Evolutionary conservation across 2,888 invertebrate genomes (phyloP).

Genomic region (Oscheius sp.): DNA sequence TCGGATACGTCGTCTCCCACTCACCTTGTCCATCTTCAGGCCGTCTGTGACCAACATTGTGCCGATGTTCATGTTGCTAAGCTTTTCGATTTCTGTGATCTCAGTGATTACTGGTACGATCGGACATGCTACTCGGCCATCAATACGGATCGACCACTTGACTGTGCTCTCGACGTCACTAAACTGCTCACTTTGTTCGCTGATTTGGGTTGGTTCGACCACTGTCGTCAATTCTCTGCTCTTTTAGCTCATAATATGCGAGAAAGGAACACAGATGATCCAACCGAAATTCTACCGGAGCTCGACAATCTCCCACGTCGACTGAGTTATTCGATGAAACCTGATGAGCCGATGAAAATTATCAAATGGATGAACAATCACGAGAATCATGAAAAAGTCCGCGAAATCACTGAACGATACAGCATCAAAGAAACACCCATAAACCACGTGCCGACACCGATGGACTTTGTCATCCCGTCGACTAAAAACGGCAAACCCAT

Average conservation of each 20-base stretch:
- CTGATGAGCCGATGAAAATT: constrained; percentile 17
- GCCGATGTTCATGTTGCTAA: constrained; percentile 71
- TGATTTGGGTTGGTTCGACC: constrained; percentile 5
- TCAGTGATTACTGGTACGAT: constrained; percentile 62
- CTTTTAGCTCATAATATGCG: constrained; percentile 19
- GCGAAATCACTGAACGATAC: not conserved
- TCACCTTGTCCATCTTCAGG: constrained; percentile 52
- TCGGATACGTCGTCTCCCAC: constrained; percentile 41
- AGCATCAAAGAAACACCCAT: not conserved
- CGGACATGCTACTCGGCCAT: constrained; percentile 18
- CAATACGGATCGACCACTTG: constrained; percentile 24
- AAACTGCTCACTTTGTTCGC: constrained; percentile 9
- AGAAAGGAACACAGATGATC: not conserved
- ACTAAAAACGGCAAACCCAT: constrained; percentile 10
- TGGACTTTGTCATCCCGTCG: constrained; percentile 16
- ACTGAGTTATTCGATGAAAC: not conserved
- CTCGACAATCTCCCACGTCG: not conserved
- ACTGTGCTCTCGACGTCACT: constrained; percentile 15
- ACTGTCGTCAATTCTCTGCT: not conserved
- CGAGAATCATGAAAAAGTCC: not conserved
- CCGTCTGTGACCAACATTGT: constrained; percentile 62
- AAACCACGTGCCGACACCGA: not conserved
- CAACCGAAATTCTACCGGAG: constrained; percentile 1
- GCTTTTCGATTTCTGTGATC: constrained; percentile 69
- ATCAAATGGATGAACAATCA: constrained; percentile 11